Evolutionary conservation across 2,113 vertebrate species (phyloP), one percentile per base, ranked within the genome.

Genomic region (Cichladusa arquata): DNA sequence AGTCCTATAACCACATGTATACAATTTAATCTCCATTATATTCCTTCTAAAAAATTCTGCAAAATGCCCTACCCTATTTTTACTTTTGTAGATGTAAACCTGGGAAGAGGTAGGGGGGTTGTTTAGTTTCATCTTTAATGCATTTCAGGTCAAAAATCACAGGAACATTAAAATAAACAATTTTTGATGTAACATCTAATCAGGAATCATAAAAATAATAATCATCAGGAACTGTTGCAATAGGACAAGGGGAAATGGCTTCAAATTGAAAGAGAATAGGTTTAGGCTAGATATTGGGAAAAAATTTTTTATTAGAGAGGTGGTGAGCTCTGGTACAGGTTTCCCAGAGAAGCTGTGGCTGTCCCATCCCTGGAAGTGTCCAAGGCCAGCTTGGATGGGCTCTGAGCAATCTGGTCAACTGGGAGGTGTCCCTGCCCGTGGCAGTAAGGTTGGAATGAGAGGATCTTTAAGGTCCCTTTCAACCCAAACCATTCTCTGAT

Each of bases 71-170:
- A 31, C 12, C 0, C 1, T 79, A 24, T 40, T 85, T 24, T 81
- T 85, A 8, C 10, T 57, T 74, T 48, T 74, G 33, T 71, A 38
- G 16, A 14, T 50, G 8, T 23, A 54, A 70, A 54, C 20, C 24
- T 36, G 4, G 5, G 0, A 5, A 5, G 28, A 31, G 11, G 53
- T 5, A 4, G 6, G 11, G 12, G 29, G 3, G 1, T 3, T 50
- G 5, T 58, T 79, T 58, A 61, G 3, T 66, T 93, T 79, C 16
- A 3, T 51, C 22, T 45, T 70, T 61, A 62, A 31, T 67, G 38
- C 5, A 31, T 71, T 78, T 42, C 38, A 51, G 33, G 15, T 48
- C 11, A 70, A 56, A 83, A 51, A 51, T 9, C 26, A 51, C 26
- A 28, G 50, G 26, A 51, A 51, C 14, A 51, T 28, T 51, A 51